Percentiles rank a stretch among this genome's conserved stretches.
Conservation (phyloP, 2,888 invertebrate genomes). For the Deilephila porcellus region DNA sequence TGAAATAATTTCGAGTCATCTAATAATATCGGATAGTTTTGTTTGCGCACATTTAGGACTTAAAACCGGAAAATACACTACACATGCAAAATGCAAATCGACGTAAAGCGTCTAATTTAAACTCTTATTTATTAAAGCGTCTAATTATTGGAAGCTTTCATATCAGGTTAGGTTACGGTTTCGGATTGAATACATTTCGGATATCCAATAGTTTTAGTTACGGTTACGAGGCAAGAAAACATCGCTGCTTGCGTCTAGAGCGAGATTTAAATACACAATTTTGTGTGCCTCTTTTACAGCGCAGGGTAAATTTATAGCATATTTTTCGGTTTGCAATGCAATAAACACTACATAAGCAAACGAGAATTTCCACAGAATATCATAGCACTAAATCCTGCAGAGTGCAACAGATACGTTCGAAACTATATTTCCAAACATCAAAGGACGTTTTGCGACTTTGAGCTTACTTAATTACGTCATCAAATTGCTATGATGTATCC, state of each 20-base stretch:
- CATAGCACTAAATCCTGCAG: constrained; percentile 24
- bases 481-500: constrained; percentile 70
- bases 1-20: no score
- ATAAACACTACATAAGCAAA: constrained; percentile 12
- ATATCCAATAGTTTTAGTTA: no score
- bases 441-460: constrained; percentile 66
- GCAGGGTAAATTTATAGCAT: not conserved
- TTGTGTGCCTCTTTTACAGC: constrained; percentile 4
- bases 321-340: constrained; percentile 9
- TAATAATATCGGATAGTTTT: no score
- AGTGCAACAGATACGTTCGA: constrained; percentile 29
- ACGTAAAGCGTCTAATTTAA: no score
- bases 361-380: not conserved
- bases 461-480: constrained; percentile 75
- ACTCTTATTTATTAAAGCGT: no score
- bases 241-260: not conserved
- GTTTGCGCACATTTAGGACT: no score
- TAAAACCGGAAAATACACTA: no score
- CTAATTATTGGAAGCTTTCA: no score
- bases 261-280: constrained; percentile 19
- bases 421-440: constrained; percentile 68
- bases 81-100: no score
- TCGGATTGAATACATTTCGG: no score
- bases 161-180: no score
- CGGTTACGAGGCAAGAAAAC: no score